Base-by-base conservation (phyloP, 2,113 vertebrate genomes). In the Boleophthalmus pectinirostris region DNA sequence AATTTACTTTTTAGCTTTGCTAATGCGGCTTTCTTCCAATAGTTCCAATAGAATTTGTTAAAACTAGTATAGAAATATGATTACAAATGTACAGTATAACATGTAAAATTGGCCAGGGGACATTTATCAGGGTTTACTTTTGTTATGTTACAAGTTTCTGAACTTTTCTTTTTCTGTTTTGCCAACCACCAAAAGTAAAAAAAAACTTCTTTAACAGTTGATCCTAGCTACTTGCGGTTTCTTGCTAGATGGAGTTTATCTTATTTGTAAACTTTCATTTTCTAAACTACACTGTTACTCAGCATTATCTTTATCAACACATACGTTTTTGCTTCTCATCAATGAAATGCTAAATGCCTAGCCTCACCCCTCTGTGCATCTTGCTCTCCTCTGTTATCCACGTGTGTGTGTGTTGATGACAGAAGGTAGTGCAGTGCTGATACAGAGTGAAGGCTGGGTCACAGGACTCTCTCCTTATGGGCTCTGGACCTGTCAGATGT, bases 401-500 rank as follows among this genome's bases (percentile, higher is more conserved):
- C 12, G 13, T 21, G 63, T 46, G 11, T 46, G 20, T 66, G 43
- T 47, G 65, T 21, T 66, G 47, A 47, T 66, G 65, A 46, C 64
- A 66, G 38, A 43, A 43, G 35, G 64, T 46, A 66, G 64, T 20
- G 35, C 43, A 24, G 38, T 47, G 65, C 38, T 47, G 43, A 47
- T 66, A 66, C 7, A 66, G 64, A 66, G 43, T 66, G 65, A 47
- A 66, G 65, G 21, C 38, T 46, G 43, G 65, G 65, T 66, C 45
- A 47, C 21, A 66, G 38, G n/a, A 66, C 65, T 24, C 43, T 24
- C 65, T 66, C 65, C 65, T 66, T 24, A 66, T 43, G 65, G 58
- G 46, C 65, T 68, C 56, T 33, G 46, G 46, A 70, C 49, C 68
- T 68, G 66, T 68, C 69, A 43, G 61, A 66, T 66, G 43, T 53